These are phyloP conservation scores for Alces alces DNA, from an alignment of 2,113 vertebrate species.

Conservation along the genomic window DNA sequence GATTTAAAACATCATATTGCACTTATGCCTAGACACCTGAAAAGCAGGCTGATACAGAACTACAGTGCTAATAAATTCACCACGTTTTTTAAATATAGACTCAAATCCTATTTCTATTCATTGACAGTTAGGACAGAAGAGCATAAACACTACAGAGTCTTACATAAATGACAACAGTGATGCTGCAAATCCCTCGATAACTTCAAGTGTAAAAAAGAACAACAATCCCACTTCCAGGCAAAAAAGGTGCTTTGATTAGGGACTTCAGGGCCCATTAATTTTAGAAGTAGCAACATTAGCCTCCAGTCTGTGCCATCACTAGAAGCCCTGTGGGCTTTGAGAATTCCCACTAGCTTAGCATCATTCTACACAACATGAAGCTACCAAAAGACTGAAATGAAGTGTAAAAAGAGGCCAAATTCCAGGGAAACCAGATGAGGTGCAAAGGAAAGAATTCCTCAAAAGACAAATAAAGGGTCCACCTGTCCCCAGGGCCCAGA, in stretches of 20 bases:
- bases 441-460: not conserved
- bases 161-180: not conserved
- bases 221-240: slow-evolving; percentile 13
- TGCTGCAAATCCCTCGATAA: slow-evolving; percentile 19
- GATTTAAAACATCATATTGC: not conserved
- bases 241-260: slow-evolving; percentile 41
- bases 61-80: not conserved
- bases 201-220: slow-evolving; percentile 49
- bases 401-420: not conserved
- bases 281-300: slow-evolving; percentile 39
- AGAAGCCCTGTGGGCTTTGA: slow-evolving; percentile 43
- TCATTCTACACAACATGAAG: slow-evolving; percentile 46
- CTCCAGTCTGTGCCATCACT: slow-evolving; percentile 31
- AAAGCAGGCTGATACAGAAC: not conserved
- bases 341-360: slow-evolving; percentile 58
- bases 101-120: not conserved
- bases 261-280: slow-evolving; percentile 57
- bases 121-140: not conserved
- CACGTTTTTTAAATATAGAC: not conserved
- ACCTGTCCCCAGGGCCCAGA: not conserved
- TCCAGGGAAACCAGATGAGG: not conserved
- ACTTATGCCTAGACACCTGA: not conserved
- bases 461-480: not conserved
- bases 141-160: not conserved
- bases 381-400: not conserved